Base-by-base conservation (phyloP, 2,888 invertebrate species). In the Brachynemurus nebulosus region DNA sequence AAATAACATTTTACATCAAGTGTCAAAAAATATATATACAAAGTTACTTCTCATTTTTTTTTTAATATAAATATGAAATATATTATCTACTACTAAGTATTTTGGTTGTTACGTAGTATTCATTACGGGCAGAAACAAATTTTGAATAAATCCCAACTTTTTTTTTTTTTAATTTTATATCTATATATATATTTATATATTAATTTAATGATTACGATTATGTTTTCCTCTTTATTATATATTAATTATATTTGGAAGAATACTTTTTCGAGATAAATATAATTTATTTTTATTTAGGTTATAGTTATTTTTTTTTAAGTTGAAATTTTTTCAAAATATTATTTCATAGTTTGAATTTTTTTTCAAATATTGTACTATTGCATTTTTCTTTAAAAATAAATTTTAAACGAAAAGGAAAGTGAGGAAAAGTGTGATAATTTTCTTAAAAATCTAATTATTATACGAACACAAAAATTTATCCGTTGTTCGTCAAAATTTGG, bases 1-100 rank as follows among this genome's bases (percentile, higher is more conserved):
- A 42, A 37, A 42, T 38, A 44, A 44, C 37, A 44, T 44, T 44
- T n/a, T 44, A 44, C 37, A 44, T 30, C 25, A 35, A 44, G 38
- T 44, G 44, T 44, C 44, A 44, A 44, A 44, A 42, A 44, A 44
- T 44, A 44, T 42, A 42, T 44, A 38, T 44, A 44, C 44, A 44
- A 44, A 37, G 38, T 44, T 38, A 14, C 38, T 44, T 43, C 38
- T 25, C 12, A 19, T 37, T 17, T 37, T 43, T 43, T 30, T 25
- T 43, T 25, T 43, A 19, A 21, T 44, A 34, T 19, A 38, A 44
- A 35, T 34, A 25, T 44, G 37, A 38, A 42, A 25, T 40, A 40
- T 35, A 35, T 44, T 44, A 44, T 44, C 30, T 20, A 38, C 30
- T 30, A 30, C 30, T 30, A 30, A 30, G 14, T 40, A 16, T 42